These are phyloP conservation scores for Gasteruption jaculator DNA, from an alignment of 2,888 invertebrate genomes.

Conservation along the genomic window DNA sequence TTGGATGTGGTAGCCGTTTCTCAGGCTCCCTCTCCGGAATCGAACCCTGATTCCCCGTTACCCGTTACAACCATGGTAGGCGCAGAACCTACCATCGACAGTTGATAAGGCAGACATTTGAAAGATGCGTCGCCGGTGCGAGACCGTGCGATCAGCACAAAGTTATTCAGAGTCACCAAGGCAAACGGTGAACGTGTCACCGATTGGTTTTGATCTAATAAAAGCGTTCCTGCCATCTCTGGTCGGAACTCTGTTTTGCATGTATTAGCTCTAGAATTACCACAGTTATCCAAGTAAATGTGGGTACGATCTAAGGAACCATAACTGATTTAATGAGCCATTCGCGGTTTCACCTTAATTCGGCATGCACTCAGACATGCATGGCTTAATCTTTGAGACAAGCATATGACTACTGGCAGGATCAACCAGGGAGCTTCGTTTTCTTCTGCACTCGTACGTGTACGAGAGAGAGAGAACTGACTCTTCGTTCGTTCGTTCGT, in stretches of 20 bases:
- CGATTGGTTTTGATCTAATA: too few species aligned
- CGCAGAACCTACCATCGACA: too few species aligned
- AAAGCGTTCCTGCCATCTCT: conserved; percentile 50
- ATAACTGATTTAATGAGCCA: conserved; percentile 60
- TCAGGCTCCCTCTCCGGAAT: conserved; percentile 69
- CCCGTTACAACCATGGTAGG: conserved; percentile 52
- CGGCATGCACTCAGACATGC: conserved; percentile 62
- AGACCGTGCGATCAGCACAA: too few species aligned
- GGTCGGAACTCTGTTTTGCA: conserved; percentile 54
- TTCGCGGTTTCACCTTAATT: conserved; percentile 57
- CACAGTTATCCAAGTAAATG: conserved; percentile 59
- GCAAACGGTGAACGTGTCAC: too few species aligned
- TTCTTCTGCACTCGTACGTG: too few species aligned
- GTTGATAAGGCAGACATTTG: too few species aligned
- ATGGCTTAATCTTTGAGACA: conserved; percentile 67
- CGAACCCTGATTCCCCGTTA: conserved; percentile 73
- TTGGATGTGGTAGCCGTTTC: conserved; percentile 68
- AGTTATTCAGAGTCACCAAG: too few species aligned
- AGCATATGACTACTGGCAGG: conserved; percentile 61
- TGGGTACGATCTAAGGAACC: conserved; percentile 54
- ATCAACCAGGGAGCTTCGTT: conserved; percentile 49
- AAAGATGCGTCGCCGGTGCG: too few species aligned
- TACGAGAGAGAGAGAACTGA: too few species aligned
- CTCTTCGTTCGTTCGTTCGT: too few species aligned
- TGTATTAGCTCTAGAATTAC: conserved; percentile 66